Base-by-base conservation (phyloP, 1,140 invertebrate species). In the Acromyrmex echinatior region DNA sequence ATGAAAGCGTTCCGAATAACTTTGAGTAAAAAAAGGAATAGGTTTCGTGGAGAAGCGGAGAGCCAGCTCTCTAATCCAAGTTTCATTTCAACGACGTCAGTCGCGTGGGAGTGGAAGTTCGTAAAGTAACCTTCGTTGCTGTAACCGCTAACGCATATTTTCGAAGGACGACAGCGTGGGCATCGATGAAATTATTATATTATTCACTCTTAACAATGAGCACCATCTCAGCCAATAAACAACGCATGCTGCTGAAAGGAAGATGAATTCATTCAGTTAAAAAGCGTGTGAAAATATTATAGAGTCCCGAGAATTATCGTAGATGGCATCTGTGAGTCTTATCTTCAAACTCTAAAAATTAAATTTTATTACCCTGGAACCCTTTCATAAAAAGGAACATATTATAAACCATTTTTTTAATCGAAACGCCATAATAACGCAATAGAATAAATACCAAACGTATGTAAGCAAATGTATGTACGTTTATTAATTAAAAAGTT, bases 81-180 rank as follows among this genome's bases (percentile, higher is more conserved):
- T 45, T 73, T n/a, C 16, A 45, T 39, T n/a, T 73, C 79, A n/a
- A 14, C 31, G 4, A 6, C 60, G 21, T n/a, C 56, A 25, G 9
- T 10, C 56, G 80, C 35, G 80, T 82, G 18, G 68, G 56, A 74
- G 68, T 31, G 35, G 25, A 82, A 25, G 25, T 76, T 62, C 70
- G 49, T 62, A 74, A 63, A 51, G 2, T 49, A 62, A 31, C n/a
- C 39, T 60, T 62, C 70, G 56, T 49, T 35, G 56, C 3, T 84
- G 1, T 10, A 45, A 45, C 39, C 2, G 39, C 68, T 82, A 82
- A 39, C 78, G 66, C 80, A 82, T 82, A 82, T 62, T 82, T 82
- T 39, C 18, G 39, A 82, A 82, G 80, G 68, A 60, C 80, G 56
- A 74, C 2, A 14, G 80, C 80, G 80, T 74, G 66, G 79, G 35